phyloP scores from a whole-genome alignment of 2,797 vertebrate species.

The Siniperca obscura region DNA sequence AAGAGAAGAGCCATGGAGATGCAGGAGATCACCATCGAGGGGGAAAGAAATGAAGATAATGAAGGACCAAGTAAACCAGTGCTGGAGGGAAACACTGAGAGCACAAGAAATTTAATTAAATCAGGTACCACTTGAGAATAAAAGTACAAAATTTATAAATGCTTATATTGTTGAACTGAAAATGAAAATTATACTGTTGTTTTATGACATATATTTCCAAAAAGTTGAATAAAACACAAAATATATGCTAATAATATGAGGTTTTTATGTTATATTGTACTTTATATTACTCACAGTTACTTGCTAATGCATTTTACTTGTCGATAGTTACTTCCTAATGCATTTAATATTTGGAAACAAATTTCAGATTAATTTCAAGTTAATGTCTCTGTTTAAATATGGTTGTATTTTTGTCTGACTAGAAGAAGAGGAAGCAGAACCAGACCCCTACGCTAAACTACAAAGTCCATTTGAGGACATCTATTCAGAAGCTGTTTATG shows the following conservation, averaged over 20 bases:
- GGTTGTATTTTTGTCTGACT: constrained; percentile 40
- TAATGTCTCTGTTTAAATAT: not conserved
- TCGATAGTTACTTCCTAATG: not conserved
- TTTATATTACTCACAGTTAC: not conserved
- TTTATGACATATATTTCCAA: not conserved
- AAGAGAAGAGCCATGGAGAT: constrained; percentile 77
- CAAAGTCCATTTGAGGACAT: constrained; percentile 65
- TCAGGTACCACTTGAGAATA: not conserved
- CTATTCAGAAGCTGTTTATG: constrained; percentile 58
- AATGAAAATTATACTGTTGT: not conserved
- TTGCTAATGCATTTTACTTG: no score
- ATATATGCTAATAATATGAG: not conserved
- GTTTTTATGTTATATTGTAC: not conserved
- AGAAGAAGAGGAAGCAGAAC: constrained; percentile 69
- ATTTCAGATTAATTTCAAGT: not conserved
- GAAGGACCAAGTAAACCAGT: not conserved
- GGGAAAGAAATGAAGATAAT: not conserved
- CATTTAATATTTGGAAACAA: not conserved
- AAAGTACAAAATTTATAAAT: not conserved
- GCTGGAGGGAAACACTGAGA: constrained; percentile 41
- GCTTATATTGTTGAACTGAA: not conserved
- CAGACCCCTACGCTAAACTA: constrained; percentile 64
- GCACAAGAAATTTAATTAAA: constrained; percentile 31
- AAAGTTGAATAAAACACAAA: not conserved
- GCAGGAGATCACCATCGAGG: constrained; percentile 45